A percentile compares a stretch with the other conserved stretches of the same genome.
phyloP scores from a whole-genome alignment of 2,113 vertebrate species.

The Panthera leo region DNA sequence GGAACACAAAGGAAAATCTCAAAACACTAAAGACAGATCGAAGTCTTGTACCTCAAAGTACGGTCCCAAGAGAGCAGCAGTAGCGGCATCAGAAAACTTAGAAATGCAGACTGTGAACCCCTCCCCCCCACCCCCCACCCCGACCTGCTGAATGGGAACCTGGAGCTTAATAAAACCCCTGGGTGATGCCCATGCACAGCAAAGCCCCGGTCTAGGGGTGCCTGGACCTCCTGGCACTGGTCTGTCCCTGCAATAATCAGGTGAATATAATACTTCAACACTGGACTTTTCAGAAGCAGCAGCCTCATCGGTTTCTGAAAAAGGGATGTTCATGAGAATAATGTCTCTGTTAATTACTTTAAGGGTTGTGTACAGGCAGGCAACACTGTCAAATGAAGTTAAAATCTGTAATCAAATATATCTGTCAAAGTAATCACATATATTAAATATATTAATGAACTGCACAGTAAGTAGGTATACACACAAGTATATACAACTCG shows the following conservation, averaged over 20 bases:
- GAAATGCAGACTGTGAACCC: background rate
- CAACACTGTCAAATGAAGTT: background rate
- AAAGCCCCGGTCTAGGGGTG: background rate
- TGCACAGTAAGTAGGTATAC: background rate
- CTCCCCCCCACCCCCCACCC: background rate
- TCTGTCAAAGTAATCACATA: constrained; percentile 16
- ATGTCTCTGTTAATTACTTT: background rate
- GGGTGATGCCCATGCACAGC: background rate
- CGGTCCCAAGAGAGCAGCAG: background rate
- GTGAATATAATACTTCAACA: background rate
- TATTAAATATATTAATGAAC: background rate
- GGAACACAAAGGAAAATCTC: background rate
- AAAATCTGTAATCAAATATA: constrained; percentile 37
- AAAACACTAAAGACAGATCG: background rate
- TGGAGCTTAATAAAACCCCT: background rate
- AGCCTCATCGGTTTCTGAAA: background rate
- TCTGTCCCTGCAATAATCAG: background rate
- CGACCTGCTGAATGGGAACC: background rate
- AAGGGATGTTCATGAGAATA: background rate
- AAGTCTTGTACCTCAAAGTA: background rate
- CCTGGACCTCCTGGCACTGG: background rate
- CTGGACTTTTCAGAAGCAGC: background rate
- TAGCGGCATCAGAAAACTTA: background rate
- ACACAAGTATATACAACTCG: background rate
- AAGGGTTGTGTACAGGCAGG: background rate